These are phyloP conservation scores for Hybognathus amarus DNA, from an alignment of 2,797 vertebrate genomes.

Conservation along the genomic window DNA sequence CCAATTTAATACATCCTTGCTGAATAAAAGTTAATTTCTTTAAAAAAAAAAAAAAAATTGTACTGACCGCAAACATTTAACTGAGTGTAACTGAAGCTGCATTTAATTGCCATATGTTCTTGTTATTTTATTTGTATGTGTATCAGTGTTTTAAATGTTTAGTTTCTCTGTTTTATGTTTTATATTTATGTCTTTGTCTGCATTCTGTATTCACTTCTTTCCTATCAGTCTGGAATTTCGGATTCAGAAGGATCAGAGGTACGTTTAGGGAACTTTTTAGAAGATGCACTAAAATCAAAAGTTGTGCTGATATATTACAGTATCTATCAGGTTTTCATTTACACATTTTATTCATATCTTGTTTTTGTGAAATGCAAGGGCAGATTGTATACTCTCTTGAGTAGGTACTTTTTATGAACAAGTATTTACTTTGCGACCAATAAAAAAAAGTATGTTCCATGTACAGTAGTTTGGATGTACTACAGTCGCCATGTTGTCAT, in stretches of 20 bases:
- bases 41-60: background rate
- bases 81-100: background rate
- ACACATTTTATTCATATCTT: background rate
- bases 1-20: background rate
- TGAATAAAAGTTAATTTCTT: no score
- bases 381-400: background rate
- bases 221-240: slow-evolving; percentile 53
- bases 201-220: background rate
- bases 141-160: background rate
- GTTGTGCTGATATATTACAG: background rate
- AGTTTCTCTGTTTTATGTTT: slow-evolving; percentile 4
- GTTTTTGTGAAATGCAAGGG: background rate
- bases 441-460: background rate
- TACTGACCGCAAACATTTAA: background rate
- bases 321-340: background rate
- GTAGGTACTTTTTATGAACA: background rate
- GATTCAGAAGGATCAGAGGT: slow-evolving; percentile 57
- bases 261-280: slow-evolving; percentile 3
- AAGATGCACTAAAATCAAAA: background rate
- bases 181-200: slow-evolving; percentile 17
- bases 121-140: background rate
- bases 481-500: background rate
- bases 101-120: background rate
- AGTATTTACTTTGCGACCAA: background rate
- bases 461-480: background rate